Percentiles rank a stretch among this genome's conserved stretches.
Conservation (phyloP, 2,113 vertebrate species). For the Thryonomys swinderianus region DNA sequence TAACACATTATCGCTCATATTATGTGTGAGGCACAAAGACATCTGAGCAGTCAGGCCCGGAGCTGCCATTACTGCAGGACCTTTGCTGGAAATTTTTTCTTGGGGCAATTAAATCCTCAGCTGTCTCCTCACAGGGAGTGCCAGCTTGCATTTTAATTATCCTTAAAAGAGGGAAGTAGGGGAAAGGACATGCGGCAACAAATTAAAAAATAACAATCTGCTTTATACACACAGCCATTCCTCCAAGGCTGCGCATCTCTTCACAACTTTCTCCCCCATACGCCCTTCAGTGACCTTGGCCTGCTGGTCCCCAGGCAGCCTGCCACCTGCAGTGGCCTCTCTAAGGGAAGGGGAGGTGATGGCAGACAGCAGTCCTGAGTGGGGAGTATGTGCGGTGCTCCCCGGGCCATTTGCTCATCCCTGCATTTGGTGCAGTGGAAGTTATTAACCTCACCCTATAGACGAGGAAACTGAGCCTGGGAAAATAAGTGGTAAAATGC, state of each 20-base stretch:
- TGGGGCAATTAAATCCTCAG: conserved; percentile 81
- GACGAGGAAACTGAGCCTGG: conserved; percentile 43
- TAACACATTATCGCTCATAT: conserved; percentile 43
- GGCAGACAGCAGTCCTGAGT: neutral
- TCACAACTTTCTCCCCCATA: neutral
- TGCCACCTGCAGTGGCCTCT: accelerated
- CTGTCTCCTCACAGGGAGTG: conserved; percentile 67
- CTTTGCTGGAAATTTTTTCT: conserved; percentile 78
- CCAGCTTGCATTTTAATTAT: conserved; percentile 81
- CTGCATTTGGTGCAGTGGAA: neutral
- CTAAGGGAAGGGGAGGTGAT: accelerated
- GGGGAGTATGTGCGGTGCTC: neutral
- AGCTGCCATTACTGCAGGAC: conserved; percentile 71
- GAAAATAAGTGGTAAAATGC: neutral
- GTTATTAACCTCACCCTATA: conserved; percentile 2
- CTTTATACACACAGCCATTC: conserved; percentile 43
- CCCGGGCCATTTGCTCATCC: accelerated
- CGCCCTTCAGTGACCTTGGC: neutral
- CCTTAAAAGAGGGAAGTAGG: conserved; percentile 64
- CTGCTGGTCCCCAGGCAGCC: neutral
- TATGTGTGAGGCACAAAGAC: neutral
- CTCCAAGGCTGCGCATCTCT: neutral
- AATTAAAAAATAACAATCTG: conserved; percentile 72
- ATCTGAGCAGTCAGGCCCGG: neutral
- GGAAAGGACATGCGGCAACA: conserved; percentile 60